Conservation (phyloP, 2,797 vertebrate genomes). For the Florisuga fusca region DNA sequence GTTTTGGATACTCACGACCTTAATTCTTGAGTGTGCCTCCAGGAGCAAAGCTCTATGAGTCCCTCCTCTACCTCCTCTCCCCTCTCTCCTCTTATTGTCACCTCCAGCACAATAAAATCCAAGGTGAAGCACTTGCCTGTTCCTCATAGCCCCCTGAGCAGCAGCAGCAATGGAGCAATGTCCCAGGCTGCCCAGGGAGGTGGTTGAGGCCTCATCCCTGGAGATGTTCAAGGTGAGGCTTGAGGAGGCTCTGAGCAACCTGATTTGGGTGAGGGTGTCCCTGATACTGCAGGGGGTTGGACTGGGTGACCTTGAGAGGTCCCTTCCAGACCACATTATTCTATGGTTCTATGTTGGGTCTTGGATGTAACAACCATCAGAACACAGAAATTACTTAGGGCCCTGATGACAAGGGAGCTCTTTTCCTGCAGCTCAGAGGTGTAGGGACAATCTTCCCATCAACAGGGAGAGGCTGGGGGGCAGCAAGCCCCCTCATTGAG, state of each 20-base stretch:
- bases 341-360: no score
- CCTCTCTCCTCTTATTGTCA: not conserved
- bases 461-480: not conserved
- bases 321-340: no score
- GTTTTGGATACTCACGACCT: not conserved
- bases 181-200: no score
- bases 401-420: not conserved
- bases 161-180: no score
- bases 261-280: no score
- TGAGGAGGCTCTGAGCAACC: no score
- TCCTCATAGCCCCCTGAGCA: not conserved
- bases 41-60: not conserved
- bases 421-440: not conserved
- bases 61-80: not conserved
- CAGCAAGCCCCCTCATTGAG: not conserved
- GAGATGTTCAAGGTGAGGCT: no score
- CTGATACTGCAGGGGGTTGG: no score
- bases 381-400: not conserved
- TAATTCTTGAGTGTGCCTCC: not conserved
- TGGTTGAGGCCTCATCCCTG: no score
- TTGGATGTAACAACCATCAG: not conserved
- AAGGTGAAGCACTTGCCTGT: not conserved
- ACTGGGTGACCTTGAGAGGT: no score
- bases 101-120: not conserved
- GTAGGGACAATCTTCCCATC: not conserved